Percentiles rank a stretch among this genome's conserved stretches.
Conservation (phyloP, 1,140 invertebrate species). For the Limonius californicus region DNA sequence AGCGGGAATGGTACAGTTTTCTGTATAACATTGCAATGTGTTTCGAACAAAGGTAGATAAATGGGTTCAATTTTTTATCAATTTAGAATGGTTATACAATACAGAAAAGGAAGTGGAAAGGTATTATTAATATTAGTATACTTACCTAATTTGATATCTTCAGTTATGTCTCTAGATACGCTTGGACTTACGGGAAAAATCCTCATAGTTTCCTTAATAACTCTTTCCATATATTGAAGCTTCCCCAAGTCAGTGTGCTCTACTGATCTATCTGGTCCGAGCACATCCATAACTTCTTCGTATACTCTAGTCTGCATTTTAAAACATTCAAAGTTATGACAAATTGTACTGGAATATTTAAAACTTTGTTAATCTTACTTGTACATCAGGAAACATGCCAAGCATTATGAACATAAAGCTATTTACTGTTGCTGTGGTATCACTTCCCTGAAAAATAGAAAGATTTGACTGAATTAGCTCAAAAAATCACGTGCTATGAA, state of each 20-base stretch:
- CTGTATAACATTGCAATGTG: no score
- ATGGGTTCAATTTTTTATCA: slow-evolving; percentile 10
- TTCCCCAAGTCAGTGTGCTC: slow-evolving; percentile 54
- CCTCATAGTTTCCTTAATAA: slow-evolving; percentile 62
- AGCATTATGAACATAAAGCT: slow-evolving; percentile 25
- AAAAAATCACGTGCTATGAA: no score
- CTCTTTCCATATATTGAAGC: slow-evolving; percentile 60
- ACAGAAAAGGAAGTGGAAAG: no score
- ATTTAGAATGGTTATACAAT: no score
- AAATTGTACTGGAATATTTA: background rate
- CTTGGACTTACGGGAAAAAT: slow-evolving; percentile 60
- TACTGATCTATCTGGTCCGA: slow-evolving; percentile 43
- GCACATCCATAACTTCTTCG: slow-evolving; percentile 53
- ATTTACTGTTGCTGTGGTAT: slow-evolving; percentile 21
- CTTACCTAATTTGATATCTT: slow-evolving; percentile 41
- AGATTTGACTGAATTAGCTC: no score
- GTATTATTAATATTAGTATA: no score
- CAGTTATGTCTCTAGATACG: slow-evolving; percentile 48
- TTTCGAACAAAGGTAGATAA: slow-evolving; percentile 9
- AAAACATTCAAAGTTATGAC: background rate
- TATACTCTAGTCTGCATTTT: slow-evolving; percentile 46
- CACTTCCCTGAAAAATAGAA: slow-evolving; percentile 21
- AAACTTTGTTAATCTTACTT: no score
- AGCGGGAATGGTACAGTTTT: background rate
- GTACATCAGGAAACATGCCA: slow-evolving; percentile 32